Percentiles rank a stretch among this genome's conserved stretches.
phyloP scores from a whole-genome alignment of 2,888 invertebrate species.

The Zele albiditarsus region DNA sequence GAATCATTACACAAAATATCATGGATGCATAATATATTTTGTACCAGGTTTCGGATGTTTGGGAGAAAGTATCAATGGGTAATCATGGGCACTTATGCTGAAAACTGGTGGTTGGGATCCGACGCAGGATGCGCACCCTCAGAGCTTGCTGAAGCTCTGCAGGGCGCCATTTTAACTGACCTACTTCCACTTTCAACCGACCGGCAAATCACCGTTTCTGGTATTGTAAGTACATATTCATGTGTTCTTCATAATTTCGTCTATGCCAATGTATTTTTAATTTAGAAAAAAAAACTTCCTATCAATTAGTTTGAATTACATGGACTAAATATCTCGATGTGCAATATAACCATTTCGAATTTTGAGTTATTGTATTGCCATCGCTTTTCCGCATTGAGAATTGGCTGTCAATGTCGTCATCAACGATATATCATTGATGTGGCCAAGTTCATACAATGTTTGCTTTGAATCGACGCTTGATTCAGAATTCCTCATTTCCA shows the following conservation, averaged over 20 bases:
- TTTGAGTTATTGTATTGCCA: too few relatives aligned
- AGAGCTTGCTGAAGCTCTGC: conserved; percentile 85
- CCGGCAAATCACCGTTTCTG: conserved; percentile 89
- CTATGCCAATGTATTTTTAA: too few relatives aligned
- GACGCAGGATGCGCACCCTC: conserved; percentile 66
- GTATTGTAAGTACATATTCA: conserved; percentile 81
- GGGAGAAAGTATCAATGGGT: conserved; percentile 97
- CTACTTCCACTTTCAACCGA: conserved; percentile 90
- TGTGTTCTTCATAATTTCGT: neutral
- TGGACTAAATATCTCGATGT: too few relatives aligned
- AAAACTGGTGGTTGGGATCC: conserved; percentile 80
- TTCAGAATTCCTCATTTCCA: too few relatives aligned
- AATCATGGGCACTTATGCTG: conserved; percentile 90
- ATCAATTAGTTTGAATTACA: too few relatives aligned
- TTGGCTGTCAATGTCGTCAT: too few relatives aligned
- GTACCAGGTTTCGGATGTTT: conserved; percentile 84
- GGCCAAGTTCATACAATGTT: too few relatives aligned
- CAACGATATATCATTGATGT: too few relatives aligned
- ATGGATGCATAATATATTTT: neutral
- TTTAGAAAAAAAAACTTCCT: too few relatives aligned
- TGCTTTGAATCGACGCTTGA: too few relatives aligned
- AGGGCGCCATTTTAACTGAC: conserved; percentile 92
- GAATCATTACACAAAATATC: neutral
- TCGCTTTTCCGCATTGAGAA: neutral
- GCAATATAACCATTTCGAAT: too few relatives aligned